Conservation (phyloP, 2,113 vertebrate genomes). For the Chelonoidis abingdonii region DNA sequence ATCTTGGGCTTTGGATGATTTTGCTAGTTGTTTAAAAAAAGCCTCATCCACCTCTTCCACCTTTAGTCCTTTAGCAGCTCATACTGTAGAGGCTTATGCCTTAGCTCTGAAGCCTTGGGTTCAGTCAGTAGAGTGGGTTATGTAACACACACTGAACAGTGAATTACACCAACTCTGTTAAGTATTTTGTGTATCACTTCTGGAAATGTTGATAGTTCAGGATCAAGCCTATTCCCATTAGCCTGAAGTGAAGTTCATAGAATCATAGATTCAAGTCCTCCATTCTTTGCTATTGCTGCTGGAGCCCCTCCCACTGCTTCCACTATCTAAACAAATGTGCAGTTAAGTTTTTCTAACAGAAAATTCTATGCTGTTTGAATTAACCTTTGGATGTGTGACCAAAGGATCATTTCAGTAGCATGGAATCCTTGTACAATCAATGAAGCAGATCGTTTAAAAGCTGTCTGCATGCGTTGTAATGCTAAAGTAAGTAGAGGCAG, state of each 20-base stretch:
- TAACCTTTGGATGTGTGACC: background rate
- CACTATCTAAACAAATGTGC: background rate
- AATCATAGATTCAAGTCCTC: background rate
- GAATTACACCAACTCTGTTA: background rate
- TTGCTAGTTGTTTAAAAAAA: too few relatives aligned
- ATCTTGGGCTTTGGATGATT: too few relatives aligned
- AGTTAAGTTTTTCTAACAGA: background rate
- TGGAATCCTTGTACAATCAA: slow-evolving; percentile 7
- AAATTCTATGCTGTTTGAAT: background rate
- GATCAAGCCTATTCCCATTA: background rate
- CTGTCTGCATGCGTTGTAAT: background rate
- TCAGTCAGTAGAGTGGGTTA: background rate
- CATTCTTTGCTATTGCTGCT: background rate
- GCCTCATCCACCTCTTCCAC: too few relatives aligned
- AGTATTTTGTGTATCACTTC: background rate
- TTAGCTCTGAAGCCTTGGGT: background rate
- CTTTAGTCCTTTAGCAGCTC: background rate
- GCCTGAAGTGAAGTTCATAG: background rate
- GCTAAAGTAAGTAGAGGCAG: background rate
- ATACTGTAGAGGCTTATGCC: background rate
- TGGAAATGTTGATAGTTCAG: background rate
- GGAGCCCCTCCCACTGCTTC: background rate
- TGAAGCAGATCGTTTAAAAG: background rate
- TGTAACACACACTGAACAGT: background rate
- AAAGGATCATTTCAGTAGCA: background rate